Base-by-base conservation (phyloP, 2,113 vertebrate genomes). In the Notechis scutatus region DNA sequence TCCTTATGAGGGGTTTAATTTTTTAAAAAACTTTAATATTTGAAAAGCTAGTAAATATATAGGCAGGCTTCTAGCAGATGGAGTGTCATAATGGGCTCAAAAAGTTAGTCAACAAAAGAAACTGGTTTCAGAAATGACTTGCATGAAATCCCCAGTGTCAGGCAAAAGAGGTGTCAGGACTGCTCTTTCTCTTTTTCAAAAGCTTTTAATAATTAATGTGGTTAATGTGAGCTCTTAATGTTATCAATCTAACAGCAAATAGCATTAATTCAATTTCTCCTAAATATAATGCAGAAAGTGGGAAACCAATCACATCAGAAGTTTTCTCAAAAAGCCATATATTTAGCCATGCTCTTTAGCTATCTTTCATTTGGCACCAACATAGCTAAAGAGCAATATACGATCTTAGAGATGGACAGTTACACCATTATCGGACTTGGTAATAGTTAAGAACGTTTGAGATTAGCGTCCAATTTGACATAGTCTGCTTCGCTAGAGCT, bases 71-170 rank as follows among this genome's bases (percentile, higher is more conserved):
- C 23, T 61, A 59, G 24, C 26, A 90, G 45, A 21, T 3, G 54
- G 42, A 69, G 29, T 23, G 88, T 86, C 3, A 4, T 85, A 85
- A 47, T 59, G 54, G 39, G 5, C 21, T 85, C n/a, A 81, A n/a
- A 74, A 45, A 56, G 24, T n/a, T 23, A 85, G 23, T 59, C 69
- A 24, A 24, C 91, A 95, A 92, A 89, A 90, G 91, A 88, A 85
- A 45, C n/a, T 61, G 95, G 95, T 92, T 87, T 96, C 93, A 97
- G 96, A 96, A 97, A 97, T 94, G 45, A 91, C 55, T 96, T 91
- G 11, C 90, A 90, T 87, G 61, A 88, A 95, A 94, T 61, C 55
- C 57, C 2, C 54, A 55, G n/a, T 87, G 64, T 56, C 92, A 93
- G 91, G 55, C 92, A 95, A 95, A 97, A 85, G 29, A 85, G 74